phyloP scores from a whole-genome alignment of 1,140 invertebrate genomes.

The Panagrolaimus sp. region DNA sequence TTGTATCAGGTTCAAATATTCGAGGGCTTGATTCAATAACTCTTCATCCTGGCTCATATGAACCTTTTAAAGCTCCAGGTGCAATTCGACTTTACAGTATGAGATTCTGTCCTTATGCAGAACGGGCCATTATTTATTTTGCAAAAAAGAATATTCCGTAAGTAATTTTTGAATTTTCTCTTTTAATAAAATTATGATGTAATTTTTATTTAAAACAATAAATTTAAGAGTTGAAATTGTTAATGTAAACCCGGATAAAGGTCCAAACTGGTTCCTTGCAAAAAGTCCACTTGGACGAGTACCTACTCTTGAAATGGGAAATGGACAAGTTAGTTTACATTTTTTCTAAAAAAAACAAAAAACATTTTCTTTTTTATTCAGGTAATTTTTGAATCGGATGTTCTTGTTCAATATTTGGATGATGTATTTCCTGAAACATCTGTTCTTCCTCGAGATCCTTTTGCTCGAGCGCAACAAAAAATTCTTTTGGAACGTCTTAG shows the following conservation, averaged over 20 bases:
- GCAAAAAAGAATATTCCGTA: slow-evolving; percentile 77
- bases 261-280: slow-evolving; percentile 50
- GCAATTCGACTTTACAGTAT: slow-evolving; percentile 77
- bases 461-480: slow-evolving; percentile 59
- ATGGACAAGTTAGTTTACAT: slow-evolving; percentile 24
- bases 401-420: slow-evolving; percentile 61
- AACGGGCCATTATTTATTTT: slow-evolving; percentile 74
- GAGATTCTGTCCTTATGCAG: slow-evolving; percentile 82
- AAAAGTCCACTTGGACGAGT: slow-evolving; percentile 44
- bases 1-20: slow-evolving; percentile 25
- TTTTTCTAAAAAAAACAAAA: slow-evolving; percentile 1
- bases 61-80: slow-evolving; percentile 66
- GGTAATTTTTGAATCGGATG: slow-evolving; percentile 59
- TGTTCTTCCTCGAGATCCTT: slow-evolving; percentile 60
- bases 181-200: slow-evolving; percentile 50
- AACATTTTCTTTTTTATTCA: slow-evolving; percentile 1
- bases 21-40: slow-evolving; percentile 27
- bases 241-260: slow-evolving; percentile 50
- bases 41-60: slow-evolving; percentile 28
- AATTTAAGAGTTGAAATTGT: slow-evolving; percentile 46
- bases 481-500: slow-evolving; percentile 54
- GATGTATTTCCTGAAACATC: slow-evolving; percentile 58
- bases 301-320: slow-evolving; percentile 42
- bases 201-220: slow-evolving; percentile 31
- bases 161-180: slow-evolving; percentile 53